A percentile compares a stretch with the other conserved stretches of the same genome.
Conservation (phyloP, 2,113 vertebrate genomes). For the Upupa epops region DNA sequence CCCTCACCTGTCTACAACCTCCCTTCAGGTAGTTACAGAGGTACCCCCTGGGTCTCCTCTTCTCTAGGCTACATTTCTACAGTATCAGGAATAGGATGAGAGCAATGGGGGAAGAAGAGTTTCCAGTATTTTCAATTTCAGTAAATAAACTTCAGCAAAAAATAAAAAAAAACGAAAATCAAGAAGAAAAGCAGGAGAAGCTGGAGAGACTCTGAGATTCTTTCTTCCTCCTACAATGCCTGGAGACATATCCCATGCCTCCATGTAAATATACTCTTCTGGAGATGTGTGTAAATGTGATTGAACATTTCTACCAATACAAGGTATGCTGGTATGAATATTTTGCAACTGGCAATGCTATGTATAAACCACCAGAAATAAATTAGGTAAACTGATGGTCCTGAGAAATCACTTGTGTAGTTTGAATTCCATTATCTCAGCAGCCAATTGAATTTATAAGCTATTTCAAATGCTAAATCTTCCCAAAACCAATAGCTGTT, state of each 20-base stretch:
- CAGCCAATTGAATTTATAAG: neutral
- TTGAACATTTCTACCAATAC: neutral
- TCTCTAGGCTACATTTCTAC: neutral
- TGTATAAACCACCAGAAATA: neutral
- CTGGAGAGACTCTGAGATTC: neutral
- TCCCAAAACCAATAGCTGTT: neutral
- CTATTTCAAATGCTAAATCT: neutral
- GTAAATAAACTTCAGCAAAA: neutral
- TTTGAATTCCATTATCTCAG: neutral
- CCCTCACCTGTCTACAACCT: too few relatives aligned
- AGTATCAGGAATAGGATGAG: neutral
- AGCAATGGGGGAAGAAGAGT: neutral
- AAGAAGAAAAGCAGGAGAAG: neutral
- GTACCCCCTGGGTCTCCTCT: too few relatives aligned
- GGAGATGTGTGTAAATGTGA: neutral
- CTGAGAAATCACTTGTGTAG: neutral
- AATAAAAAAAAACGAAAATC: too few relatives aligned
- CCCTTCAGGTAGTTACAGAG: too few relatives aligned
- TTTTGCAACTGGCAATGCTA: neutral
- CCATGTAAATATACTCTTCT: neutral
- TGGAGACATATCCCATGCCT: rapidly evolving
- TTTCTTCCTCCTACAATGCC: neutral
- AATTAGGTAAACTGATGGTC: neutral
- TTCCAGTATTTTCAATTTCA: neutral
- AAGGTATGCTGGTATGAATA: neutral